phyloP scores from a whole-genome alignment of 1,140 invertebrate species.

The Pachyrhynchus sulphureomaculatus region DNA sequence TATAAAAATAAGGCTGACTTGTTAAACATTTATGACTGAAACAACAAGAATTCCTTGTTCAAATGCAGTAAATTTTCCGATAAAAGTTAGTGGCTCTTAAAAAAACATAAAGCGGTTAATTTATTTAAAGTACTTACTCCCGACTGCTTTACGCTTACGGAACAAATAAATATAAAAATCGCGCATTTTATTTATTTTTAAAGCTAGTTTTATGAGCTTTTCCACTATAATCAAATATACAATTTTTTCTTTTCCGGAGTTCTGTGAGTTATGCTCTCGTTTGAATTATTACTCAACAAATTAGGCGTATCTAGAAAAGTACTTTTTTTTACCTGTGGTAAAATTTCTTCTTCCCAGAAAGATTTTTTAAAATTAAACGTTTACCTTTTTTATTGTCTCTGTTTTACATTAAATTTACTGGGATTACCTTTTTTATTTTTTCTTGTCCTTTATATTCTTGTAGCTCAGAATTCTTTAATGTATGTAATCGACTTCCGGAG shows the following conservation, averaged over 20 bases:
- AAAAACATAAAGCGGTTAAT: constrained; percentile 26
- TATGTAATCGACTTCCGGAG: too few species aligned
- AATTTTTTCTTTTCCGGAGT: constrained; percentile 3
- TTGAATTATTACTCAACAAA: not conserved
- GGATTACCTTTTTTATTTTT: too few species aligned
- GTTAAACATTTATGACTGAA: constrained; percentile 7
- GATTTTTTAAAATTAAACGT: too few species aligned
- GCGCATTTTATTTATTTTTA: constrained; percentile 28
- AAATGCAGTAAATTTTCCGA: constrained; percentile 19
- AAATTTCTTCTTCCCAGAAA: too few species aligned
- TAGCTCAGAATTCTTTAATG: too few species aligned
- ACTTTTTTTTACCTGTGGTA: too few species aligned
- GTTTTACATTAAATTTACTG: too few species aligned
- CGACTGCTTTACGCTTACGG: constrained; percentile 19
- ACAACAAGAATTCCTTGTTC: constrained; percentile 11
- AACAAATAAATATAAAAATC: constrained; percentile 27
- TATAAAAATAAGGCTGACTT: not conserved
- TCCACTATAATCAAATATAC: constrained; percentile 16
- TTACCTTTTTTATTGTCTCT: too few species aligned
- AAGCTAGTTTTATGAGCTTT: constrained; percentile 12
- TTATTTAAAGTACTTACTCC: constrained; percentile 23
- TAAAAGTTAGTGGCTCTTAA: constrained; percentile 23
- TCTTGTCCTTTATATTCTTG: too few species aligned
- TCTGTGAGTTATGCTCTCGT: not conserved
- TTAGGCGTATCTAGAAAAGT: not conserved